phyloP scores from a whole-genome alignment of 2,888 invertebrate genomes.

The Acronicta aceris region DNA sequence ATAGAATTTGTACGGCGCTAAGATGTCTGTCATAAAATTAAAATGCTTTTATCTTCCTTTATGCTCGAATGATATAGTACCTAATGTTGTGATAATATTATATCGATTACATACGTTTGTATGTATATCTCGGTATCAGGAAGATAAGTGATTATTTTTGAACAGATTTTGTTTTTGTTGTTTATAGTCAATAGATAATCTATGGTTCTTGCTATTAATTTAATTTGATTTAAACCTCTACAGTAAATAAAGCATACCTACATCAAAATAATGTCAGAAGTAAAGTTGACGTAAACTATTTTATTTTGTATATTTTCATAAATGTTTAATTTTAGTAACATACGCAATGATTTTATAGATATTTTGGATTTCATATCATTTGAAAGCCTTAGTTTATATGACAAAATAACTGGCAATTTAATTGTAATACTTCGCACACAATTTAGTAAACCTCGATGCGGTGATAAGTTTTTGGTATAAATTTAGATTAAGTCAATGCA shows the following conservation, averaged over 20 bases:
- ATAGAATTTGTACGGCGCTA: no score
- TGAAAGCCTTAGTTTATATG: slow-evolving; percentile 73
- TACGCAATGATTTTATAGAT: slow-evolving; percentile 72
- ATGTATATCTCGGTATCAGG: no score
- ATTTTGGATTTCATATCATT: slow-evolving; percentile 74
- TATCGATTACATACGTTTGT: no score
- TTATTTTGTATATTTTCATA: slow-evolving; percentile 56
- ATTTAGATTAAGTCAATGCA: slow-evolving; percentile 26
- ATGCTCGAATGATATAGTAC: no score
- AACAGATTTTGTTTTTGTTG: no score
- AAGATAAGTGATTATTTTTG: no score
- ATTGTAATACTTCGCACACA: slow-evolving; percentile 71
- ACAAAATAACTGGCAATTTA: slow-evolving; percentile 79
- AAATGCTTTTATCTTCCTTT: no score
- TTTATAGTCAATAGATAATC: no score
- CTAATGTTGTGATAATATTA: no score
- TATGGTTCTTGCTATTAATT: no score
- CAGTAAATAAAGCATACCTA: slow-evolving; percentile 1
- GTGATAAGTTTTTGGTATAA: slow-evolving; percentile 77
- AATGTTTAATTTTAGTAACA: slow-evolving; percentile 76
- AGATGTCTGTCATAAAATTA: no score
- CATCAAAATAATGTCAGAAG: slow-evolving; percentile 27
- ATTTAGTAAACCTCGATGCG: slow-evolving; percentile 72
- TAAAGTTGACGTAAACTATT: slow-evolving; percentile 23
- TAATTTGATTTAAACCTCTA: slow-evolving; percentile 7